Conservation (phyloP, 2,113 vertebrate genomes). For the Scortum barcoo region DNA sequence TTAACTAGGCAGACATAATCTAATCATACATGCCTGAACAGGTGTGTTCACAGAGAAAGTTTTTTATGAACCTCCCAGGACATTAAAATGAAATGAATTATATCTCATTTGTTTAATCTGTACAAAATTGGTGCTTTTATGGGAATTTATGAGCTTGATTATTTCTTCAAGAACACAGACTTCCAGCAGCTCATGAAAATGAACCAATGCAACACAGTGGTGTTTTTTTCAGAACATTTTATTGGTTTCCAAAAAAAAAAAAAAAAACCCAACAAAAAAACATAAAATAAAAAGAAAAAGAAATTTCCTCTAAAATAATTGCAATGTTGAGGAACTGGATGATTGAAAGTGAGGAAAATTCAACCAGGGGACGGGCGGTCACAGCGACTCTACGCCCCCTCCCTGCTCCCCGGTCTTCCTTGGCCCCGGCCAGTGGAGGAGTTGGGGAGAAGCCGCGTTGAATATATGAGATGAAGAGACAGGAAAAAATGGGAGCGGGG, state of each 20-base stretch:
- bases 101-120: not conserved
- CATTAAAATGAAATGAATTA: not conserved
- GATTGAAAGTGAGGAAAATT: slow-evolving; percentile 55
- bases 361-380: slow-evolving; percentile 23
- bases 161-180: too few relatives aligned
- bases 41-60: too few relatives aligned
- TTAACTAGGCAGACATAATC: not conserved
- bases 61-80: not conserved
- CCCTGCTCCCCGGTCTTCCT: slow-evolving; percentile 41
- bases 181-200: too few relatives aligned
- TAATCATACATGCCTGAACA: too few relatives aligned
- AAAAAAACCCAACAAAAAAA: too few relatives aligned
- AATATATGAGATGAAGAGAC: slow-evolving; percentile 13
- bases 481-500: not conserved
- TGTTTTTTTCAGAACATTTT: slow-evolving; percentile 67
- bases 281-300: slow-evolving; percentile 78
- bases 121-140: too few relatives aligned
- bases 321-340: slow-evolving; percentile 70
- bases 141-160: too few relatives aligned
- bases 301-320: slow-evolving; percentile 65
- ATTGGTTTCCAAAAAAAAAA: slow-evolving; percentile 80
- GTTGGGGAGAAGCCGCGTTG: slow-evolving; percentile 56
- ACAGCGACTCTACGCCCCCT: slow-evolving; percentile 19
- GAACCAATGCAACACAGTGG: not conserved
- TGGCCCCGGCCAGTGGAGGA: slow-evolving; percentile 57